A percentile compares a stretch with the other conserved stretches of the same genome.
Conservation (phyloP, 2,888 invertebrate species). For the Diarsia rubi region DNA sequence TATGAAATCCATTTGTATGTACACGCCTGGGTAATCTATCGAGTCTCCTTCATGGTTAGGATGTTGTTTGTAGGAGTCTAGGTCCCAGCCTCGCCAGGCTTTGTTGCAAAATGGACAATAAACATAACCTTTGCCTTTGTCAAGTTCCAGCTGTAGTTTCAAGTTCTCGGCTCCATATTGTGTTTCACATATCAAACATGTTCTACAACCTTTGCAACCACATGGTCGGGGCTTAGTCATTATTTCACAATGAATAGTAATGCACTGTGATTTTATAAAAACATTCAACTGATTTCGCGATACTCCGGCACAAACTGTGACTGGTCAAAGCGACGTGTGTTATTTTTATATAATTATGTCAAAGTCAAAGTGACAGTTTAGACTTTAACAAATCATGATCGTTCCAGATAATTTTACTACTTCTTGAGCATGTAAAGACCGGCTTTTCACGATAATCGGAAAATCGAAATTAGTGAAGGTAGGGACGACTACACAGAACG, state of each 20-base stretch:
- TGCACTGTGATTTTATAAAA: neutral
- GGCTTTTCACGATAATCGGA: neutral
- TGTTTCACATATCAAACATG: slow-evolving; percentile 96
- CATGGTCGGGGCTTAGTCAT: slow-evolving; percentile 94
- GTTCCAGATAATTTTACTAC: neutral
- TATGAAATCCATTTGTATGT: slow-evolving; percentile 94
- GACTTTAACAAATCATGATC: slow-evolving; percentile 11
- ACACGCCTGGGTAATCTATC: slow-evolving; percentile 93
- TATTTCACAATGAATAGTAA: slow-evolving; percentile 45
- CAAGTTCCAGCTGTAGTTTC: slow-evolving; percentile 80
- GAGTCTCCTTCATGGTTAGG: slow-evolving; percentile 92
- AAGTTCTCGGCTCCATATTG: slow-evolving; percentile 86
- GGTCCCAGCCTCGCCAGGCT: slow-evolving; percentile 94
- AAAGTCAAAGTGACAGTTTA: slow-evolving; percentile 32
- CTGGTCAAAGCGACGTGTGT: neutral
- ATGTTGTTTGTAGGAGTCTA: slow-evolving; percentile 91
- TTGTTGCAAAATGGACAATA: slow-evolving; percentile 95
- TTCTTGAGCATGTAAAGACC: slow-evolving; percentile 14
- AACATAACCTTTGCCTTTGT: slow-evolving; percentile 92
- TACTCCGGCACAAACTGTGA: neutral
- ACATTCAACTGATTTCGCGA: slow-evolving; percentile 23
- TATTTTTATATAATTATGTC: neutral
- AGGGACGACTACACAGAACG: neutral
- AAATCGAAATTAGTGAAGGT: neutral
- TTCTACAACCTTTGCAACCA: slow-evolving; percentile 98